A percentile compares a stretch with the other conserved stretches of the same genome.
Evolutionary conservation across 2,888 invertebrate species (phyloP).

Genomic region (Ypsolopha scabrella): DNA sequence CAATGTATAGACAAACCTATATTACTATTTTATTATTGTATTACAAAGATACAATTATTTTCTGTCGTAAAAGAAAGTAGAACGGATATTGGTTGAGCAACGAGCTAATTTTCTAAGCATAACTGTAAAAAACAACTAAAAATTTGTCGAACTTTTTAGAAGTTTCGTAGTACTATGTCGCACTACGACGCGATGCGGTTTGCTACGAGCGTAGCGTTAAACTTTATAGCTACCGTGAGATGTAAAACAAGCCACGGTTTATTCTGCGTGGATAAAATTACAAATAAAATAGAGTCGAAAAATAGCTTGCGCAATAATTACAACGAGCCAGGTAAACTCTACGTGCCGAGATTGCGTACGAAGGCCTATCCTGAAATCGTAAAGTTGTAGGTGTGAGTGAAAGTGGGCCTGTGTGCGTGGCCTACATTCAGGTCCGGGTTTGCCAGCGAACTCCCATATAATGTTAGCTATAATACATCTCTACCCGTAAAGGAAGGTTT

Average conservation of each 20-base stretch:
- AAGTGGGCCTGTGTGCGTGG: slow-evolving; percentile 35
- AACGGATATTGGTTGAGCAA: too few relatives aligned
- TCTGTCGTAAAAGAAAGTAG: too few relatives aligned
- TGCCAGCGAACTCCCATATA: slow-evolving; percentile 23
- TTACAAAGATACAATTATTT: too few relatives aligned
- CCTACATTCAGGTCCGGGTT: slow-evolving; percentile 33
- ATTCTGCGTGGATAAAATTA: too few relatives aligned
- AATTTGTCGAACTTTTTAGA: not conserved
- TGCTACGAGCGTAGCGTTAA: too few relatives aligned
- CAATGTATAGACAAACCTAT: too few relatives aligned
- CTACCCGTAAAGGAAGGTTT: slow-evolving; percentile 19
- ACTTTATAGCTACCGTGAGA: too few relatives aligned
- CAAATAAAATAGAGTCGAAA: not conserved
- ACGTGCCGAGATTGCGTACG: slow-evolving; percentile 11
- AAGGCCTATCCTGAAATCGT: not conserved
- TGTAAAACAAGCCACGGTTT: too few relatives aligned
- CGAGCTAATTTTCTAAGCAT: too few relatives aligned
- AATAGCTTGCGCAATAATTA: not conserved
- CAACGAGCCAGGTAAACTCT: slow-evolving; percentile 29
- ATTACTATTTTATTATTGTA: too few relatives aligned
- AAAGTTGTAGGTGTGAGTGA: slow-evolving; percentile 17
- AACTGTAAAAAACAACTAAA: not conserved
- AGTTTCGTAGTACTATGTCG: not conserved
- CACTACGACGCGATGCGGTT: not conserved
- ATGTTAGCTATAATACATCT: slow-evolving; percentile 17